Conservation (phyloP, 2,888 invertebrate species). For the Caenorhabditis zanzibari region DNA sequence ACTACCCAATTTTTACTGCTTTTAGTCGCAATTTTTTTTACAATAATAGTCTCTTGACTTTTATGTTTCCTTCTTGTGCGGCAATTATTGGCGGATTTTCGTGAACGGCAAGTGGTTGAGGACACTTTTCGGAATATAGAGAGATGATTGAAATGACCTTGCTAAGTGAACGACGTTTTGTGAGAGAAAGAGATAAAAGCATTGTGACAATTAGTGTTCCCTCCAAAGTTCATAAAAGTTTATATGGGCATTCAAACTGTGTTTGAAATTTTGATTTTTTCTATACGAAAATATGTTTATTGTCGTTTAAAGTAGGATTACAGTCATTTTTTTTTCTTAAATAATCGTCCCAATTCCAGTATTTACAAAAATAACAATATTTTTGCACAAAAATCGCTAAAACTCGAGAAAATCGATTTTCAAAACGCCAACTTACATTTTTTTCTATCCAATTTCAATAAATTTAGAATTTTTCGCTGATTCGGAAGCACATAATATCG, state of each 20-base stretch:
- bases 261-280: no score
- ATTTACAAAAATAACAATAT: no score
- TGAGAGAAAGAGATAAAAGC: slow-evolving; percentile 28
- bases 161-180: slow-evolving; percentile 47
- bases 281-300: neutral
- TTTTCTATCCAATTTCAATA: no score
- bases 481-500: no score
- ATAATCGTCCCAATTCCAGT: no score
- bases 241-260: neutral
- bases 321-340: no score
- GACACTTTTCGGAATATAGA: slow-evolving; percentile 17
- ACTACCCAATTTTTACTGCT: neutral
- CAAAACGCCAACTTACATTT: no score
- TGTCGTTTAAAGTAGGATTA: no score
- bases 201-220: slow-evolving; percentile 32
- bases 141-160: slow-evolving; percentile 52
- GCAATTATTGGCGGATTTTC: slow-evolving; percentile 43
- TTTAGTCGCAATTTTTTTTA: neutral
- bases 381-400: no score
- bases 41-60: neutral
- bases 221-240: slow-evolving; percentile 17
- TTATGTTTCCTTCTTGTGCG: slow-evolving; percentile 28
- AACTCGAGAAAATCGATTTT: no score
- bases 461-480: no score
- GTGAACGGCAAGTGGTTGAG: slow-evolving; percentile 35